Conservation (phyloP, 2,797 vertebrate genomes). For the Astyanax mexicanus region DNA sequence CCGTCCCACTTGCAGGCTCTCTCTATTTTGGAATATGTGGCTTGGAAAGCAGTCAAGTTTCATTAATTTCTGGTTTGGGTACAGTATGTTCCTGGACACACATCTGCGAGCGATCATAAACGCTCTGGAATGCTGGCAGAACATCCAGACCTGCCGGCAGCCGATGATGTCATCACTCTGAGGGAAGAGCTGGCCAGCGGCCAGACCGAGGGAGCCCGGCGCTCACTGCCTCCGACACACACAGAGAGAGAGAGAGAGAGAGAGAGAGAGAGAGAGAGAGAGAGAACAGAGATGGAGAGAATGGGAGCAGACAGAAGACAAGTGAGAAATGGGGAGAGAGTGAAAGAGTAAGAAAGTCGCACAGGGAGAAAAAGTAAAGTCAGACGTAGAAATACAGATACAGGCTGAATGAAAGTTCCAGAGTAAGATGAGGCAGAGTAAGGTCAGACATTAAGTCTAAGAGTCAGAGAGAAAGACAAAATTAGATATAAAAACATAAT, state of each 20-base stretch:
- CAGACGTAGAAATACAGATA: neutral
- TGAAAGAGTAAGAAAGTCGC: neutral
- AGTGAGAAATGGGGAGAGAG: neutral
- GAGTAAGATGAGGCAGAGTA: no score
- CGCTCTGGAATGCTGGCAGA: constrained; percentile 99
- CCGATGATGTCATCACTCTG: constrained; percentile 97
- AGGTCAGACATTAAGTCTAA: no score
- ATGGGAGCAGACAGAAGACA: neutral
- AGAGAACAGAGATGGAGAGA: neutral
- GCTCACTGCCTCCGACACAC: constrained; percentile 40
- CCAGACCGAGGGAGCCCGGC: constrained; percentile 65
- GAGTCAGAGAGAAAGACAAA: no score
- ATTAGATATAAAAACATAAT: no score
- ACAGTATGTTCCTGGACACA: constrained; percentile 99
- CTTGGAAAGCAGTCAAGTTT: constrained; percentile 96
- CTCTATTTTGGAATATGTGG: constrained; percentile 86
- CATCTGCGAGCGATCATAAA: constrained; percentile 99
- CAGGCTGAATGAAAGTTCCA: no score
- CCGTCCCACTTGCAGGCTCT: constrained; percentile 60
- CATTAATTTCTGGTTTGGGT: constrained; percentile 99
- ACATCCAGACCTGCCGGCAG: constrained; percentile 99
- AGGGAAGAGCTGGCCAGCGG: constrained; percentile 82
- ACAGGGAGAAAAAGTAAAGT: neutral
- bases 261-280: constrained; percentile 25
- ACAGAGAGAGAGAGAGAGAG: constrained; percentile 17